Conservation (phyloP, 2,113 vertebrate genomes). For the Sminthopsis crassicaudata region DNA sequence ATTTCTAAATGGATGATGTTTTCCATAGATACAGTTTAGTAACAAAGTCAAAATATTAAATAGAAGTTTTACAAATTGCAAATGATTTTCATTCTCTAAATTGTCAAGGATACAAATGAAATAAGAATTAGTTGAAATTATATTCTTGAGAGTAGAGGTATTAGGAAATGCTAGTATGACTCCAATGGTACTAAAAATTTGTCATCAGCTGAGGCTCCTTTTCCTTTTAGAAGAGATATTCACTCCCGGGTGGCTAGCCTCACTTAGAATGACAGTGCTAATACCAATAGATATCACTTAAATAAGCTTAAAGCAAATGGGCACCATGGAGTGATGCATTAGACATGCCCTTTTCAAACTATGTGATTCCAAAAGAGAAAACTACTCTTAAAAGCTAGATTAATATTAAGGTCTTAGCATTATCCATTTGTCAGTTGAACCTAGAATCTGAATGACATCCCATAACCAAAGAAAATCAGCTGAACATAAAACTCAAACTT, state of each 20-base stretch:
- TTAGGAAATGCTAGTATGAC: slow-evolving; percentile 2
- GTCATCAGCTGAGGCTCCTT: background rate
- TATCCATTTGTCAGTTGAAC: background rate
- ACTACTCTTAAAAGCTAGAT: background rate
- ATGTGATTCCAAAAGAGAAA: background rate
- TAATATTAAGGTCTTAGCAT: background rate
- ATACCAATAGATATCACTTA: background rate
- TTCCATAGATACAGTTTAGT: background rate
- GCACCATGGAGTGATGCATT: background rate
- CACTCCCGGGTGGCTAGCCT: background rate
- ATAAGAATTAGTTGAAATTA: slow-evolving; percentile 20
- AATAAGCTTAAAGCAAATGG: background rate
- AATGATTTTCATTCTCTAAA: background rate
- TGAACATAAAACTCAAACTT: background rate
- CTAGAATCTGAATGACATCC: background rate
- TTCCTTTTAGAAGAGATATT: background rate
- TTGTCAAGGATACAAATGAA: background rate
- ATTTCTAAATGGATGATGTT: background rate
- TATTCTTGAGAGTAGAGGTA: background rate
- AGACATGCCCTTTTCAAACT: background rate
- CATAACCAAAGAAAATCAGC: background rate
- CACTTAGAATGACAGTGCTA: background rate
- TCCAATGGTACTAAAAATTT: background rate
- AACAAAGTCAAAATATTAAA: background rate
- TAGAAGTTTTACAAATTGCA: background rate